Percentiles rank a stretch among this genome's conserved stretches.
phyloP scores from a whole-genome alignment of 2,113 vertebrate genomes.

The Nymphicus hollandicus region DNA sequence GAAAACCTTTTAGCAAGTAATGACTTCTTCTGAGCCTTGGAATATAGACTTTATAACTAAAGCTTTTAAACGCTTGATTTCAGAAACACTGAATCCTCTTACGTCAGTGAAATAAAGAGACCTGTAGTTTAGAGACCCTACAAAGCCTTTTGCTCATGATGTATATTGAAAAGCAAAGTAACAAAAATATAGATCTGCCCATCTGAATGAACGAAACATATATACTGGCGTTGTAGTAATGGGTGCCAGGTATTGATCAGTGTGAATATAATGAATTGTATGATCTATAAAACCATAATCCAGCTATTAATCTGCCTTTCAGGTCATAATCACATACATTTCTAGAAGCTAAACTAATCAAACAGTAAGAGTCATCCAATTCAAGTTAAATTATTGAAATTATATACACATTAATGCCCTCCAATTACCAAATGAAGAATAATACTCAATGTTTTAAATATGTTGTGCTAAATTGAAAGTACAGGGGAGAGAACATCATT shows the following conservation, averaged over 20 bases:
- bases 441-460: conserved; percentile 55
- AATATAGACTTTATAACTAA: not conserved
- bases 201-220: conserved; percentile 71
- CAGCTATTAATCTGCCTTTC: conserved; percentile 77
- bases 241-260: conserved; percentile 76
- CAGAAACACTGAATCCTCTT: conserved; percentile 17
- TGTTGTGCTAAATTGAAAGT: not conserved
- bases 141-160: conserved; percentile 44
- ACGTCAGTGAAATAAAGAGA: conserved; percentile 7
- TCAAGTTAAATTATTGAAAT: conserved; percentile 75
- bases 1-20: conserved; percentile 22
- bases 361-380: conserved; percentile 65
- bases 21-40: not conserved
- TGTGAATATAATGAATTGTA: conserved; percentile 76
- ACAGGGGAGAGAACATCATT: not conserved
- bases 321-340: conserved; percentile 72
- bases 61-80: conserved; percentile 17
- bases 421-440: conserved; percentile 68
- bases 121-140: conserved; percentile 10
- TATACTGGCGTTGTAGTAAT: conserved; percentile 66
- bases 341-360: conserved; percentile 74
- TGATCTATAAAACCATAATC: conserved; percentile 79
- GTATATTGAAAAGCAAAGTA: conserved; percentile 45
- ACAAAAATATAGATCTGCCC: conserved; percentile 71
- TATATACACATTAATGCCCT: conserved; percentile 69